Base-by-base conservation (phyloP, 2,113 vertebrate genomes). In the Maccullochella peelii region DNA sequence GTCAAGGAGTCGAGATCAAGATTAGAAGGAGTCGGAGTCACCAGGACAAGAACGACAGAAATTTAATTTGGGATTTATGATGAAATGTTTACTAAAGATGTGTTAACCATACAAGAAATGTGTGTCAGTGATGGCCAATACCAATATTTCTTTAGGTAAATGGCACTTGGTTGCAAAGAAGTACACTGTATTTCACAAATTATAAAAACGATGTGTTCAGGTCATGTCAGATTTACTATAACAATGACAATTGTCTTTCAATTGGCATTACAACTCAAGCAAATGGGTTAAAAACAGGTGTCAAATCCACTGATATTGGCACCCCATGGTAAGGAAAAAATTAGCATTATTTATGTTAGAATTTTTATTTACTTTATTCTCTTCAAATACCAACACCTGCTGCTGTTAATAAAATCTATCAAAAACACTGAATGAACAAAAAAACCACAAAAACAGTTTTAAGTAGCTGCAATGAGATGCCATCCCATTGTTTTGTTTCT, bases 1-100 rank as follows among this genome's bases (percentile, higher is more conserved):
- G 86, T 90, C 86, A 67, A 77, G 68, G 75, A 76, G 76, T 38
- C 20, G 6, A 85, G 54, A 61, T 47, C 21, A 21, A 79, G 36
- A 84, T 33, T 4, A 40, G 49, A 12, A 12, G 4, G 61, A 76
- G 68, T 70, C 50, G 38, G 21, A 38, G 42, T 20, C 52, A 59
- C 12, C 59, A 30, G 16, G 33, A 55, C 2, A 0, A 1, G 6
- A 30, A 70, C 0, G 21, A 62, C 23, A 38, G 20, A 18, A 36
- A 30, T 54, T 50, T 36, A 23, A 69, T 49, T 69, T 58, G 55
- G 16, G 40, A 49, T 59, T 59, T 62, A 73, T 27, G 15, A 38
- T 65, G 5, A 65, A 33, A 57, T 27, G 20, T 52, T 44, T 10
- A 30, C 59, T 2, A 16, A n/a, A 57, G 15, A 30, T 69, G 18